A percentile compares a stretch with the other conserved stretches of the same genome.
Conservation (phyloP, 2,888 invertebrate genomes). For the Muschampia plurimacula region DNA sequence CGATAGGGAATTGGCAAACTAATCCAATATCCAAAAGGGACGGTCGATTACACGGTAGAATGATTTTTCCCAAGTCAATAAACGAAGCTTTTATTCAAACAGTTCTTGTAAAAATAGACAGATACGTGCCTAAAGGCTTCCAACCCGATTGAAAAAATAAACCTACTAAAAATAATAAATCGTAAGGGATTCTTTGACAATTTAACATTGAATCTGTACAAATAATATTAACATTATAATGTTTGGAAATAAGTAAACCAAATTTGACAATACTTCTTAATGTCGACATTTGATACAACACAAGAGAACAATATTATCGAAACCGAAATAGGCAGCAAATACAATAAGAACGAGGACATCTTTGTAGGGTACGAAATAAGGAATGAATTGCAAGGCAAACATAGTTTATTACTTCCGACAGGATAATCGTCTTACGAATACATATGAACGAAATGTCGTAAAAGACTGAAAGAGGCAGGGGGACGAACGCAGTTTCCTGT, state of each 20-base stretch:
- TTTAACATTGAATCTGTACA: background rate
- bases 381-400: constrained; percentile 19
- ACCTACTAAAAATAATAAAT: background rate
- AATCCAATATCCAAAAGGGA: background rate
- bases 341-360: constrained; percentile 8
- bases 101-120: background rate
- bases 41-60: background rate
- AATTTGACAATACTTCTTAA: background rate
- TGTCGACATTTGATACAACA: background rate
- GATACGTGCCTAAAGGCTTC: constrained; percentile 1
- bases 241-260: background rate
- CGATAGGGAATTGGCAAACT: background rate
- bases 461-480: constrained; percentile 13
- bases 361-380: constrained; percentile 8
- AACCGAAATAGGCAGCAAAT: constrained; percentile 18
- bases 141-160: constrained; percentile 8
- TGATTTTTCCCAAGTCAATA: background rate
- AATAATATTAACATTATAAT: background rate
- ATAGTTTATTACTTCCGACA: constrained; percentile 29
- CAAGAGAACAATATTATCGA: background rate
- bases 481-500: constrained; percentile 1
- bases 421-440: constrained; percentile 30
- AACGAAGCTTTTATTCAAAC: constrained; percentile 13
- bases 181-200: background rate
- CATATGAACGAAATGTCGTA: constrained; percentile 24